Evolutionary conservation across 1,140 invertebrate species (phyloP).

Genomic region (Limonius californicus): DNA sequence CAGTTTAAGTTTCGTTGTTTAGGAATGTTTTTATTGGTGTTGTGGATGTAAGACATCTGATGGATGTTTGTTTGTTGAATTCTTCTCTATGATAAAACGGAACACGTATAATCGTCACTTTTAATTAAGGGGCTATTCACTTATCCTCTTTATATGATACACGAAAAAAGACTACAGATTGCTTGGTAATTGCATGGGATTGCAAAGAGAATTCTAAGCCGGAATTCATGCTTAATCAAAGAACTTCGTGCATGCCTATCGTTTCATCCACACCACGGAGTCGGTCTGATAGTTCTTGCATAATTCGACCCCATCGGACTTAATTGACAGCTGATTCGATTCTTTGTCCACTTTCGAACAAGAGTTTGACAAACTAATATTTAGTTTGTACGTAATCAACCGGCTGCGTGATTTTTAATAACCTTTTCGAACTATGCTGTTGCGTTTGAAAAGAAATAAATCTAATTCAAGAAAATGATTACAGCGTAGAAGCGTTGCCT

Average conservation of each 20-base stretch:
- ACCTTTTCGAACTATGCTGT: too few species aligned
- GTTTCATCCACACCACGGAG: not conserved
- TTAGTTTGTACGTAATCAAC: too few species aligned
- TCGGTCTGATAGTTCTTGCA: not conserved
- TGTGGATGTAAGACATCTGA: not conserved
- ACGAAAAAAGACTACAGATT: not conserved
- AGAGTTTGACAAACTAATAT: too few species aligned
- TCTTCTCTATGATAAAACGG: not conserved
- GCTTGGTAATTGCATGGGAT: slow-evolving; percentile 1
- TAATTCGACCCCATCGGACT: not conserved
- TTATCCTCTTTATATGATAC: not conserved
- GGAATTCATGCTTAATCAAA: slow-evolving; percentile 1
- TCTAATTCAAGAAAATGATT: too few species aligned
- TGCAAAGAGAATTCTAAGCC: not conserved
- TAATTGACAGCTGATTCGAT: not conserved
- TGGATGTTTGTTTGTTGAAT: not conserved
- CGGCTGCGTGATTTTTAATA: too few species aligned
- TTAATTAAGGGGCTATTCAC: slow-evolving; percentile 1
- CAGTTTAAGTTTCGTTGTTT: not conserved
- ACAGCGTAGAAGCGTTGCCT: too few species aligned
- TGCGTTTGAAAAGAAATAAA: too few species aligned
- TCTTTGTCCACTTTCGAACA: not conserved
- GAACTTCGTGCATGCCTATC: slow-evolving; percentile 1
- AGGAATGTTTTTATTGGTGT: not conserved
- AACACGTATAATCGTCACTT: not conserved